Evolutionary conservation across 1,140 invertebrate species (phyloP).

Genomic region (Batillaria attramentaria): DNA sequence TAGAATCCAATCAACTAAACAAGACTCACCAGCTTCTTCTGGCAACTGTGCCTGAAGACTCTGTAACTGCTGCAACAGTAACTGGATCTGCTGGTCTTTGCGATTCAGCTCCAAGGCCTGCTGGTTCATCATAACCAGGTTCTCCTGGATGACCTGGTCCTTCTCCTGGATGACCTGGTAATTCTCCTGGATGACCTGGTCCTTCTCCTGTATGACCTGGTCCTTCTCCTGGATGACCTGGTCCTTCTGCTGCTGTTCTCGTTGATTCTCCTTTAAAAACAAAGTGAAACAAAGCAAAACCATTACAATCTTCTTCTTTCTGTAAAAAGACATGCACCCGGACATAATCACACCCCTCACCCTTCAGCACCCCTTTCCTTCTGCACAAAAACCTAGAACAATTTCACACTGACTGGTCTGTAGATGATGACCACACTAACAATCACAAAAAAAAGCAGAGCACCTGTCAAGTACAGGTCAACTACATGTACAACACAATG

Average conservation of each 20-base stretch:
- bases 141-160: background rate
- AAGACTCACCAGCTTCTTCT: background rate
- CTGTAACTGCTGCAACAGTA: background rate
- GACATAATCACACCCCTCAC: too few species aligned
- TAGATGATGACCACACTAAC: too few species aligned
- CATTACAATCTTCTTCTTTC: too few species aligned
- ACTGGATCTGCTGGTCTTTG: background rate
- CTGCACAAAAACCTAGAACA: too few species aligned
- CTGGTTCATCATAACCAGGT: background rate
- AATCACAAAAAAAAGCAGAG: too few species aligned
- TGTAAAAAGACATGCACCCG: too few species aligned
- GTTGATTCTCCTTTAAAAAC: too few species aligned
- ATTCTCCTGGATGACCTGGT: background rate
- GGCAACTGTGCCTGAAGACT: background rate
- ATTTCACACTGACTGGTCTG: too few species aligned
- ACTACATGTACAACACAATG: too few species aligned
- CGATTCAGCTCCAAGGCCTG: background rate
- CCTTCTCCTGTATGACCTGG: background rate
- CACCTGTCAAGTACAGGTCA: too few species aligned
- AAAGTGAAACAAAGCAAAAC: too few species aligned
- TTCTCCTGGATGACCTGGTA: background rate
- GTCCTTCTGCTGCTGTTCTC: background rate
- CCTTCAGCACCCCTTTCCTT: too few species aligned
- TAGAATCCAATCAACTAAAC: background rate
- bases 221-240: background rate